A percentile compares a stretch with the other conserved stretches of the same genome.
These are phyloP conservation scores for Eupithecia subfuscata DNA, from an alignment of 2,888 invertebrate species.

Conservation along the genomic window DNA sequence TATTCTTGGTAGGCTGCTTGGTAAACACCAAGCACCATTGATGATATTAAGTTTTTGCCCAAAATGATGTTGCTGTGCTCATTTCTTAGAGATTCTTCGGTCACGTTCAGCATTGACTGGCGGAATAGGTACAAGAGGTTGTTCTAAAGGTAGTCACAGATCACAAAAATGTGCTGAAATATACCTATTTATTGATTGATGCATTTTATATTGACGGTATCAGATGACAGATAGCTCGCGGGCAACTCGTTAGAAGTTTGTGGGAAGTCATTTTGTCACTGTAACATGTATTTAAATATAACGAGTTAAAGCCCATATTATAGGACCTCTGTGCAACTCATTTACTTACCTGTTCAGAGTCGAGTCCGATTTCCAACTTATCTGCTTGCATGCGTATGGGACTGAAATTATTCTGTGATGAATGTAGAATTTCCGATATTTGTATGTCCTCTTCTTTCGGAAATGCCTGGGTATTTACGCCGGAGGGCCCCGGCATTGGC, in stretches of 20 bases:
- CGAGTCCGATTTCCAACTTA: conserved; percentile 48
- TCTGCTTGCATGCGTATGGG: conserved; percentile 46
- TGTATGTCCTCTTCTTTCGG: conserved; percentile 30
- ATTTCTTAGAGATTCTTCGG: neutral
- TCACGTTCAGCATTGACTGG: no score
- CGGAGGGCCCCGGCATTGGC: conserved; percentile 63
- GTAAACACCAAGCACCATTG: neutral
- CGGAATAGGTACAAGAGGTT: no score
- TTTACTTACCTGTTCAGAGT: conserved; percentile 34
- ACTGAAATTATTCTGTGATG: conserved; percentile 28
- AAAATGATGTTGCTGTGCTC: neutral
- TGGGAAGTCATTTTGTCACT: no score
- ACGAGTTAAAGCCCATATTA: no score
- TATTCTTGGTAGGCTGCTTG: neutral
- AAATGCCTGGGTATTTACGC: conserved; percentile 49
- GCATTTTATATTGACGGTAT: no score
- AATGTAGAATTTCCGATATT: conserved; percentile 8
- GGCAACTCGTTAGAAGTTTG: no score
- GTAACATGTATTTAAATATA: no score
- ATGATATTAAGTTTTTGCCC: neutral
- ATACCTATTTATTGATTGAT: no score
- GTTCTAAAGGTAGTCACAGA: no score
- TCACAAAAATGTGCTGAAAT: no score
- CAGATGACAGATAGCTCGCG: no score
- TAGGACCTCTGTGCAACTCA: no score